A percentile compares a stretch with the other conserved stretches of the same genome.
Evolutionary conservation across 2,113 vertebrate genomes (phyloP).

Genomic region (Gallinago undulata): DNA sequence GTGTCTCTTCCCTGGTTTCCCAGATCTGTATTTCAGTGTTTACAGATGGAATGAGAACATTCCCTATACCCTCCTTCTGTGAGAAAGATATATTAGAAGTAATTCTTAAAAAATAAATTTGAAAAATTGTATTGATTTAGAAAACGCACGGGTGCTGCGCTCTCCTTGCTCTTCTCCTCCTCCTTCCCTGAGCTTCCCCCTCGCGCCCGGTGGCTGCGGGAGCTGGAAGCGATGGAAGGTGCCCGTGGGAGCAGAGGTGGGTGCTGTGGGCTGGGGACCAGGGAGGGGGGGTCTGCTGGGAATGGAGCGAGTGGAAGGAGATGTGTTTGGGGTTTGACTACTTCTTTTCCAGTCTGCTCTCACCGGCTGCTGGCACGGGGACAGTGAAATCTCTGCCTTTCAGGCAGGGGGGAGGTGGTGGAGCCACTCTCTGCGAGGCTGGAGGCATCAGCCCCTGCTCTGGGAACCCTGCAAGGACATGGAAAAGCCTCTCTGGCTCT

Average conservation of each 20-base stretch:
- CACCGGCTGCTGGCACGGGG: background rate
- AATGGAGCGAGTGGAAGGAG: background rate
- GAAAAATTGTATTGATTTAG: slow-evolving; percentile 82
- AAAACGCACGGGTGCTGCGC: slow-evolving; percentile 46
- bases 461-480: background rate
- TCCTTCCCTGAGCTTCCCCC: background rate
- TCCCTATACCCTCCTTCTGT: slow-evolving; percentile 80
- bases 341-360: background rate
- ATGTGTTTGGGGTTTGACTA: fast-evolving
- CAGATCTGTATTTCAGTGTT: slow-evolving; percentile 87
- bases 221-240: background rate
- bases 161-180: slow-evolving; percentile 6
- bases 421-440: background rate
- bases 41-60: slow-evolving; percentile 82
- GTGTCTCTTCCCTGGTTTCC: slow-evolving; percentile 81
- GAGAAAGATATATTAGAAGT: slow-evolving; percentile 84
- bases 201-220: background rate
- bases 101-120: slow-evolving; percentile 86
- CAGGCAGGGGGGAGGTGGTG: background rate
- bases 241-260: background rate
- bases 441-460: fast-evolving
- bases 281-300: fast-evolving
- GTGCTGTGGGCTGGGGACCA: background rate
- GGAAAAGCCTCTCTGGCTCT: background rate
- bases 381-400: background rate